Evolutionary conservation across 2,888 invertebrate species (phyloP).

Genomic region (Brenthis hecate): DNA sequence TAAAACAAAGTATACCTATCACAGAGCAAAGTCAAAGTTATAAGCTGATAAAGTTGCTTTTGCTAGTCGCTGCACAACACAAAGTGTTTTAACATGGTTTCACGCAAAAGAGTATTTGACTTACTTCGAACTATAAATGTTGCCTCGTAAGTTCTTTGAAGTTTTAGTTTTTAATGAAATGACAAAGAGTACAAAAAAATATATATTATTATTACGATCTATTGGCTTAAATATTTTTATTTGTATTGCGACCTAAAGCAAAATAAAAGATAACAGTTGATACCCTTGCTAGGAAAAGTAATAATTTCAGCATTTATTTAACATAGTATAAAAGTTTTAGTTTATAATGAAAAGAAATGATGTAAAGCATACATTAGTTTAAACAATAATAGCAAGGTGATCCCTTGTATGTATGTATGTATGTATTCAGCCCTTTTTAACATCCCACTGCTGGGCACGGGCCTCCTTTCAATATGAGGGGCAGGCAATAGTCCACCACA

Average conservation of each 20-base stretch:
- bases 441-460: too few relatives aligned
- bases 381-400: too few relatives aligned
- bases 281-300: too few relatives aligned
- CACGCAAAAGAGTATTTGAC: conserved; percentile 84
- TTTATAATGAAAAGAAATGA: too few relatives aligned
- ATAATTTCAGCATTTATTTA: not conserved
- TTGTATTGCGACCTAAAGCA: too few relatives aligned
- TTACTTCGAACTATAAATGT: conserved; percentile 84
- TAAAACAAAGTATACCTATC: not conserved
- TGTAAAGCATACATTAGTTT: too few relatives aligned
- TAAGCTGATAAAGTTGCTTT: not conserved
- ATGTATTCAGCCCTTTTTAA: too few relatives aligned
- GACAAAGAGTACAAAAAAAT: too few relatives aligned
- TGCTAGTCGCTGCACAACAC: not conserved
- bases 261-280: too few relatives aligned
- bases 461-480: too few relatives aligned
- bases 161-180: not conserved
- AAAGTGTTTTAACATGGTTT: conserved; percentile 58
- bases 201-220: not conserved
- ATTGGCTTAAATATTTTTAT: not conserved
- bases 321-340: not conserved
- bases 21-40: not conserved
- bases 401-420: too few relatives aligned
- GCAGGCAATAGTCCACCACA: too few relatives aligned
- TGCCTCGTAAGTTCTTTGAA: conserved; percentile 83